Evolutionary conservation across 2,797 vertebrate species (phyloP).

Genomic region (Carduelis carduelis): DNA sequence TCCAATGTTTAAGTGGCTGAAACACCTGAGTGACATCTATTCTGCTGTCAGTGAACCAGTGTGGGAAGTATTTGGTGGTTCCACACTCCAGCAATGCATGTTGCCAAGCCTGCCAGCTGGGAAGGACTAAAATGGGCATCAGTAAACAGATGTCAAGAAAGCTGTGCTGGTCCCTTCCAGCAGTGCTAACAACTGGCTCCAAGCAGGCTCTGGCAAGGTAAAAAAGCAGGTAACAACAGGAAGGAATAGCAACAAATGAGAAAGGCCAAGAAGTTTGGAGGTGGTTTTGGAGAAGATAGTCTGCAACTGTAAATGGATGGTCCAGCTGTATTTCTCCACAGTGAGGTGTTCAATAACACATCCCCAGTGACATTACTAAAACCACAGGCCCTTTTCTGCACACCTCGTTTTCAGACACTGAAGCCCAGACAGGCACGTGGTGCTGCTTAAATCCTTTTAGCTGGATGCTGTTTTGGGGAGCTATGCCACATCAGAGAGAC

Average conservation of each 20-base stretch:
- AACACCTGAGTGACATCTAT: neutral
- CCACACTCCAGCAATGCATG: neutral
- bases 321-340: neutral
- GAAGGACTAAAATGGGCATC: neutral
- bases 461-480: neutral
- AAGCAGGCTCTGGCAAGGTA: neutral
- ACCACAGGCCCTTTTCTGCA: fast-evolving
- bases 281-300: neutral
- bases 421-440: neutral
- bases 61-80: neutral
- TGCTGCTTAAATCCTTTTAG: neutral
- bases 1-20: neutral
- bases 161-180: neutral
- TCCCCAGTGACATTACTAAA: neutral
- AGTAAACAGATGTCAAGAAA: neutral
- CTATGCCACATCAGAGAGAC: neutral
- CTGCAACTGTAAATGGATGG: neutral
- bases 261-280: neutral
- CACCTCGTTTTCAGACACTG: neutral
- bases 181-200: neutral
- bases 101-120: neutral
- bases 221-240: neutral
- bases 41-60: neutral
- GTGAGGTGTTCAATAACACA: neutral
- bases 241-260: neutral